These are phyloP conservation scores for Trichonephila clavata DNA, from an alignment of 1,140 invertebrate genomes.

Conservation along the genomic window DNA sequence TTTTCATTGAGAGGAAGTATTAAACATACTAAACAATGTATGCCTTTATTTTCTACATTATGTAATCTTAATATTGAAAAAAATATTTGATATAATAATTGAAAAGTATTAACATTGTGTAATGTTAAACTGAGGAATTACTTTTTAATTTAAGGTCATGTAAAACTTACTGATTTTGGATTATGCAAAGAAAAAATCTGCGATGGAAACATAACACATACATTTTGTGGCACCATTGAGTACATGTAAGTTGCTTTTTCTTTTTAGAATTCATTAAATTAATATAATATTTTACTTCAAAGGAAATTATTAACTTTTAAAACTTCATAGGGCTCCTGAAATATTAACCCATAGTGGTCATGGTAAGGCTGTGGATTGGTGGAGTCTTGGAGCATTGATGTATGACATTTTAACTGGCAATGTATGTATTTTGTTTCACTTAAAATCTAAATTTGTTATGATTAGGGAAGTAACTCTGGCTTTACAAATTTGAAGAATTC, in stretches of 20 bases:
- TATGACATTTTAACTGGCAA: conserved; percentile 99
- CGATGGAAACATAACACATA: conserved; percentile 97
- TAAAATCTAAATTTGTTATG: too few species aligned
- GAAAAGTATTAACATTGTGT: too few species aligned
- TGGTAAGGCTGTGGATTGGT: conserved; percentile 99
- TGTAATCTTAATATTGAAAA: too few species aligned
- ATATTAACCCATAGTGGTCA: conserved; percentile 97
- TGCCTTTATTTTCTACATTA: too few species aligned
- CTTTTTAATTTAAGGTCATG: conserved; percentile 87
- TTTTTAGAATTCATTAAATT: not conserved
- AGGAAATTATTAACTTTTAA: too few species aligned
- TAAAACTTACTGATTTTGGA: conserved; percentile 99
- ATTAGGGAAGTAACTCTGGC: too few species aligned
- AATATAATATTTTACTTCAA: too few species aligned
- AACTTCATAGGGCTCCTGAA: conserved; percentile 93
- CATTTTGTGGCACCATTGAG: conserved; percentile 99
- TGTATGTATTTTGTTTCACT: conserved; percentile 84
- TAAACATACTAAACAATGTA: too few species aligned
- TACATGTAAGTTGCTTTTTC: conserved; percentile 91
- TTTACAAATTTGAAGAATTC: too few species aligned
- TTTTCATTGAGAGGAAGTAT: too few species aligned
- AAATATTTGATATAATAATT: too few species aligned
- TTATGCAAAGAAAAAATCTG: conserved; percentile 99
- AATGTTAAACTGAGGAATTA: too few species aligned
- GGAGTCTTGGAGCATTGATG: conserved; percentile 98